These are phyloP conservation scores for Tetragonisca angustula DNA, from an alignment of 2,888 invertebrate genomes.

Conservation along the genomic window DNA sequence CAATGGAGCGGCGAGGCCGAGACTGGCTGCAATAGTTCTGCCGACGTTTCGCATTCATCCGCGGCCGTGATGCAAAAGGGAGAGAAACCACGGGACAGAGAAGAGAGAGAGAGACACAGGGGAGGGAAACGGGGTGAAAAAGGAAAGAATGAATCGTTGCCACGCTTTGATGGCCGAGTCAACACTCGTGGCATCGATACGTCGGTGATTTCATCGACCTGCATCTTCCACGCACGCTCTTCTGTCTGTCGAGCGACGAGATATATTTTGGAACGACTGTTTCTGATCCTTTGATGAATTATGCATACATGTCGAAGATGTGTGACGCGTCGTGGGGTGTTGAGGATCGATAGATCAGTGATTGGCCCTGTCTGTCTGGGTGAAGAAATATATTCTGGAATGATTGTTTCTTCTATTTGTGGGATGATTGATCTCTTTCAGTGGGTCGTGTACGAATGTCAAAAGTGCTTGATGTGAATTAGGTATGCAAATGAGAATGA, in stretches of 20 bases:
- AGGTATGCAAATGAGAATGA: too few relatives aligned
- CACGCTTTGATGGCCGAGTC: constrained; percentile 49
- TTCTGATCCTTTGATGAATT: too few relatives aligned
- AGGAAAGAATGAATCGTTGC: constrained; percentile 56
- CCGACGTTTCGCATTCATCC: constrained; percentile 62
- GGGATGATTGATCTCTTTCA: not conserved
- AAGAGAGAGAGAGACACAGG: not conserved
- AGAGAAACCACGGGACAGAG: constrained; percentile 18
- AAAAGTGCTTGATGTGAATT: not conserved
- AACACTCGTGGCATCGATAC: constrained; percentile 32
- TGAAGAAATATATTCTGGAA: not conserved
- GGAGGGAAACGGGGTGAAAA: constrained; percentile 1
- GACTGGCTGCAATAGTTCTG: constrained; percentile 65
- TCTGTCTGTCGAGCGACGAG: too few relatives aligned
- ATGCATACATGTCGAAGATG: not conserved
- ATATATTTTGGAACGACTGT: not conserved
- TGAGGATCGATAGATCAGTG: too few relatives aligned
- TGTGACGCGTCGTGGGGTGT: not conserved
- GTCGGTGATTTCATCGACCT: constrained; percentile 43
- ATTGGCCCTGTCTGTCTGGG: too few relatives aligned
- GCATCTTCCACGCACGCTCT: constrained; percentile 20
- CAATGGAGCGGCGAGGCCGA: constrained; percentile 65
- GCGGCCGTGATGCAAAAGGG: constrained; percentile 53
- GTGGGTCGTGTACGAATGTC: too few relatives aligned
- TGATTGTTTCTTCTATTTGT: not conserved